Evolutionary conservation across 2,113 vertebrate species (phyloP).

Genomic region (Bothrops jararaca): DNA sequence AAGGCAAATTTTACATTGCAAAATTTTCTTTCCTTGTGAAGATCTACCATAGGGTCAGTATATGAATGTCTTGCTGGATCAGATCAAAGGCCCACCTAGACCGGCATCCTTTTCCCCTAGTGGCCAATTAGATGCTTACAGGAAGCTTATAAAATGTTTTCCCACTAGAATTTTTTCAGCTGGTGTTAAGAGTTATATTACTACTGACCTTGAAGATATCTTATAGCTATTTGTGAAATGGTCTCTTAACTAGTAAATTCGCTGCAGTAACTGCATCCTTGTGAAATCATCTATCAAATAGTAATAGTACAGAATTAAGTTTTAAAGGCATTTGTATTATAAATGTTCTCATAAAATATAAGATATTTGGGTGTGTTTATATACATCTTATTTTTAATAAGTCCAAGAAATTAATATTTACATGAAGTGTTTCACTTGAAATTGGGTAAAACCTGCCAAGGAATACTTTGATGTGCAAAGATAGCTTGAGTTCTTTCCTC

Average conservation of each 20-base stretch:
- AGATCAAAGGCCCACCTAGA: background rate
- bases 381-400: background rate
- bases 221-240: background rate
- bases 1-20: slow-evolving; percentile 21
- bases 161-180: background rate
- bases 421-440: slow-evolving; percentile 14
- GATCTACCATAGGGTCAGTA: slow-evolving; percentile 29
- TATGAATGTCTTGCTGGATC: background rate
- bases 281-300: slow-evolving; percentile 22
- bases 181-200: background rate
- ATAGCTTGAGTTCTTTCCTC: background rate
- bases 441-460: slow-evolving; percentile 27
- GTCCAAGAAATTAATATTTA: slow-evolving; percentile 37
- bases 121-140: background rate
- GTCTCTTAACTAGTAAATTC: background rate
- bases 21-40: slow-evolving; percentile 43
- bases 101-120: background rate
- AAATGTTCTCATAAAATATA: slow-evolving; percentile 37
- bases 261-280: background rate
- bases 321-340: slow-evolving; percentile 17
- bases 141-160: background rate
- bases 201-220: background rate
- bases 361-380: slow-evolving; percentile 33
- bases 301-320: slow-evolving; percentile 2
- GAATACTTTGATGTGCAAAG: slow-evolving; percentile 25